Conservation (phyloP, 2,113 vertebrate species). For the Typhlomys cinereus region DNA sequence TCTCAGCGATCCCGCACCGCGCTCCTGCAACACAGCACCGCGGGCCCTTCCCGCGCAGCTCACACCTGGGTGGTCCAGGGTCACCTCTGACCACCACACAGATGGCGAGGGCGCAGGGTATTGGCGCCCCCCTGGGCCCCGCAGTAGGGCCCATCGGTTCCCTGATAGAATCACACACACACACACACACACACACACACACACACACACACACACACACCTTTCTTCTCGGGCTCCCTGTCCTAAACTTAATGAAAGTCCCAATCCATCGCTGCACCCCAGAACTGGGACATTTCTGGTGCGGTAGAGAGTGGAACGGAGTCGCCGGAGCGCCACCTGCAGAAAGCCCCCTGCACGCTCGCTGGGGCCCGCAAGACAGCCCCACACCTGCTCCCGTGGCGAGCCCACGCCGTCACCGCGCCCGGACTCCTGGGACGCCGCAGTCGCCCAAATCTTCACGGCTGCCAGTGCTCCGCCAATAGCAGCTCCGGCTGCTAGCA, state of each 20-base stretch:
- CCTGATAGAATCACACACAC: too few species aligned
- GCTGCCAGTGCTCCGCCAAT: not conserved
- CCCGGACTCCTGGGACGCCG: accelerated
- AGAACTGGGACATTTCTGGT: not conserved
- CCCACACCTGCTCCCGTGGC: not conserved
- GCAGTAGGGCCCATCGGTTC: too few species aligned
- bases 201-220: too few species aligned
- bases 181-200: too few species aligned
- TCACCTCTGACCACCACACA: conserved; percentile 54
- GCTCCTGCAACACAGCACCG: conserved; percentile 67
- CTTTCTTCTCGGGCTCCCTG: not conserved
- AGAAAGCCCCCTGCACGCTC: accelerated
- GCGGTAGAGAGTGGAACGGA: not conserved
- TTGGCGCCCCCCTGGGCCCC: not conserved
- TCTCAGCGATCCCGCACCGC: conserved; percentile 32
- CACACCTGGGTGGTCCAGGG: conserved; percentile 68
- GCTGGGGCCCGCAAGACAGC: too few species aligned
- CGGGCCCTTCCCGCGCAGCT: not conserved
- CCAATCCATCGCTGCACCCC: not conserved
- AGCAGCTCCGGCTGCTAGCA: not conserved
- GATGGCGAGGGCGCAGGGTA: conserved; percentile 37
- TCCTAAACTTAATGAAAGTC: not conserved
- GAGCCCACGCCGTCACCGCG: not conserved
- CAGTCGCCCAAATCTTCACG: not conserved
- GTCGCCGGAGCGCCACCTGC: accelerated